A percentile compares a stretch with the other conserved stretches of the same genome.
These are phyloP conservation scores for Mystacides longicornis DNA, from an alignment of 2,888 invertebrate genomes.

Conservation along the genomic window DNA sequence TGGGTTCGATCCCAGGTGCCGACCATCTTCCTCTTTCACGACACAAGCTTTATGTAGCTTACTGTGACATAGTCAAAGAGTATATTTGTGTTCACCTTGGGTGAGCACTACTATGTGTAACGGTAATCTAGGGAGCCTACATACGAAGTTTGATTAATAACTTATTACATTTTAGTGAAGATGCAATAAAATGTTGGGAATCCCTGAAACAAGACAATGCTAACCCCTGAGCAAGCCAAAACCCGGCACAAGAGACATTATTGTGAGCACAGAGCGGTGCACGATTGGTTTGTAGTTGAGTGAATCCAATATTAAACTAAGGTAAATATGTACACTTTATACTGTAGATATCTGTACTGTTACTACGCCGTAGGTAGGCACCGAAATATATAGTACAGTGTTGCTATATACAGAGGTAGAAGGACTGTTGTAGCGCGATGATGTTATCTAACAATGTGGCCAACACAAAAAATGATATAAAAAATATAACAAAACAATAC, in stretches of 20 bases:
- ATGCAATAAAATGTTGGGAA: not conserved
- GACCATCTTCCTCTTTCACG: too few species aligned
- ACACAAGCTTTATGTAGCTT: too few species aligned
- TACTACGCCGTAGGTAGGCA: too few species aligned
- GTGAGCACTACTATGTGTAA: too few species aligned
- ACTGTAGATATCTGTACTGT: too few species aligned
- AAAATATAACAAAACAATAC: slow-evolving; percentile 4
- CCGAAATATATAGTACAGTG: not conserved
- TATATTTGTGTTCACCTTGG: too few species aligned
- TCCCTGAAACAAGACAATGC: not conserved
- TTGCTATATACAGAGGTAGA: not conserved
- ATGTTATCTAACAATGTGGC: slow-evolving; percentile 25
- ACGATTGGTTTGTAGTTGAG: slow-evolving; percentile 19
- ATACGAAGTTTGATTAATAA: not conserved
- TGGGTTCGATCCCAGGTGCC: too few species aligned
- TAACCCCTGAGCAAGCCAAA: slow-evolving; percentile 19
- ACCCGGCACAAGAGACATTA: slow-evolving; percentile 16
- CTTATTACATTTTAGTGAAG: too few species aligned
- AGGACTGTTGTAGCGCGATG: slow-evolving; percentile 16
- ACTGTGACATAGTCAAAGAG: too few species aligned
- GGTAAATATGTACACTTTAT: too few species aligned
- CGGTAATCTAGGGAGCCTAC: too few species aligned
- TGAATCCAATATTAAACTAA: not conserved
- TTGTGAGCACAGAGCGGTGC: slow-evolving; percentile 20
- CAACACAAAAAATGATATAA: slow-evolving; percentile 14